These are phyloP conservation scores for Gymnodraco acuticeps DNA, from an alignment of 2,797 vertebrate species.

Conservation along the genomic window DNA sequence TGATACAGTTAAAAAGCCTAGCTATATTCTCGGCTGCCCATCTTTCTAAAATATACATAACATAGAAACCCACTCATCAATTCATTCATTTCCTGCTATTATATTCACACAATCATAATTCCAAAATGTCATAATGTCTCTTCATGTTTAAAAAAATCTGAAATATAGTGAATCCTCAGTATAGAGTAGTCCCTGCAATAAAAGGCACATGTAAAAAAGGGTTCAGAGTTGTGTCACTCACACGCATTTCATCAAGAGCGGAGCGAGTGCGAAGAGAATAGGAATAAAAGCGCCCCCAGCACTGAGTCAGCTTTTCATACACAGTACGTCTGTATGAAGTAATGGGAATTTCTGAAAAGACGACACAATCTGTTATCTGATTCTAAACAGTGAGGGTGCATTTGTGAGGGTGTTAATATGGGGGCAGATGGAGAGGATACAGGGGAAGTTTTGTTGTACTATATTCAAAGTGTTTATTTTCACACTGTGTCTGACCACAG, in stretches of 20 bases:
- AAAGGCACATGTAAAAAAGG: conserved; percentile 28
- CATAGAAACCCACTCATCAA: background rate
- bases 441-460: conserved; percentile 41
- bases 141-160: conserved; percentile 1
- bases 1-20: background rate
- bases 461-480: conserved; percentile 67
- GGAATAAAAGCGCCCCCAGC: background rate
- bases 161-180: conserved; percentile 1
- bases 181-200: conserved; percentile 2
- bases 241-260: conserved; percentile 34
- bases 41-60: background rate
- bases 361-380: background rate
- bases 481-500: conserved; percentile 62
- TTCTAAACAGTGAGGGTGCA: background rate
- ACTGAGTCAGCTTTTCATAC: conserved; percentile 9
- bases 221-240: conserved; percentile 17
- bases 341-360: background rate
- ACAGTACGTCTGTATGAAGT: background rate
- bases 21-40: background rate
- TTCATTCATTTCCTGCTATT: background rate
- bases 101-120: background rate
- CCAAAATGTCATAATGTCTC: background rate
- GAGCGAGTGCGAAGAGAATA: conserved; percentile 31
- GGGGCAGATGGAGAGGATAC: conserved; percentile 25
- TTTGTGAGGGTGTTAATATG: conserved; percentile 17